Conservation (phyloP, 2,888 invertebrate genomes). For the Agrochola lychnidis region DNA sequence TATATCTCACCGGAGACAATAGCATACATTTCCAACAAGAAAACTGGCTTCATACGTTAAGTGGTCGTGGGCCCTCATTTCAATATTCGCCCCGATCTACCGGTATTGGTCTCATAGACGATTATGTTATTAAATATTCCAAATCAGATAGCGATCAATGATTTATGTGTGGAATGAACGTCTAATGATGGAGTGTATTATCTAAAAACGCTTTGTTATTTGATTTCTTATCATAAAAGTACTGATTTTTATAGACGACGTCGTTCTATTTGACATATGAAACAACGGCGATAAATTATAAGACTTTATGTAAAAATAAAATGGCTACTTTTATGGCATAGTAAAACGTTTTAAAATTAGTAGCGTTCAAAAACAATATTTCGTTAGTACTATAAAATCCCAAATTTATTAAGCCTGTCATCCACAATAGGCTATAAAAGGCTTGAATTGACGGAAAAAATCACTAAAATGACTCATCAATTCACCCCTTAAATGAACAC, state of each 20-base stretch:
- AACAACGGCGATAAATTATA: conserved; percentile 84
- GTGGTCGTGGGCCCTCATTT: conserved; percentile 82
- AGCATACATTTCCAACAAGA: conserved; percentile 88
- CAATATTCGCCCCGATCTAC: conserved; percentile 78
- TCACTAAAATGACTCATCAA: conserved; percentile 33
- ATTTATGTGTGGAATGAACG: conserved; percentile 69
- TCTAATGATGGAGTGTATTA: conserved; percentile 70
- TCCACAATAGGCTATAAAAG: conserved; percentile 53
- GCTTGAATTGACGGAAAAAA: conserved; percentile 57
- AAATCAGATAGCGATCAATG: conserved; percentile 66
- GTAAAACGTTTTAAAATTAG: conserved; percentile 81
- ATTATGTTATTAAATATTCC: conserved; percentile 77
- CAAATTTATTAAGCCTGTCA: conserved; percentile 75
- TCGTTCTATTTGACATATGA: conserved; percentile 78
- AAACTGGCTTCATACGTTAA: conserved; percentile 86
- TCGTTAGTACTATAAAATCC: conserved; percentile 75
- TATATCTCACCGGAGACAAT: conserved; percentile 90
- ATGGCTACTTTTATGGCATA: conserved; percentile 80
- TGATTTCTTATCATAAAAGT: conserved; percentile 75
- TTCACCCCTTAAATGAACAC: conserved; percentile 20
- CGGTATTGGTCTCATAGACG: conserved; percentile 69
- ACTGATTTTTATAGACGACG: conserved; percentile 78
- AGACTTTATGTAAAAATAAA: conserved; percentile 82
- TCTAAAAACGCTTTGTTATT: conserved; percentile 73
- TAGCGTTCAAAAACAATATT: conserved; percentile 79